Base-by-base conservation (phyloP, 2,888 invertebrate genomes). In the Galerucella nymphaeae region DNA sequence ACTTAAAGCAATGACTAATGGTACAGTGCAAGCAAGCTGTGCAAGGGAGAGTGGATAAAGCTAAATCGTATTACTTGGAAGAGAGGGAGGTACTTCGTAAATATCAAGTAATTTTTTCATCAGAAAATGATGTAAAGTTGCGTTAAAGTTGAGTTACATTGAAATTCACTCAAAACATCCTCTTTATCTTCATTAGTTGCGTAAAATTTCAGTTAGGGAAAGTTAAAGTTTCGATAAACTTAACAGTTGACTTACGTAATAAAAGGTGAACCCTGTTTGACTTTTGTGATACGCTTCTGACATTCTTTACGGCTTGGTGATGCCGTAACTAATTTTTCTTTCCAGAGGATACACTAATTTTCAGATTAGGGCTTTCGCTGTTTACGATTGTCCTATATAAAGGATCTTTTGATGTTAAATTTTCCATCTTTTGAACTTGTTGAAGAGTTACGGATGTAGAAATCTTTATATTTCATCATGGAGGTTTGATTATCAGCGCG, bases 1-100 rank as follows among this genome's bases (percentile, higher is more conserved):
- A 76, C 74, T 75, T 64, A 59, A 62, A 71, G 68, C 72, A 72
- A 78, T 77, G 77, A 77, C 70, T 76, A 71, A 77, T 77, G 75
- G 66, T 59, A 20, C 65, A 75, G 73, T 76, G 65, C 72, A 67
- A n/a, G 70, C 59, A 59, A 71, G n/a, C 59, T 48, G n/a, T n/a
- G n/a, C n/a, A n/a, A n/a, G n/a, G n/a, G n/a, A n/a, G 6, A 30
- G 30, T 5, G 30, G 30, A 30, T 30, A 0, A 5, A 30, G 30
- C 30, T 6, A 1, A 30, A 30, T 30, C 30, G 6, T 30, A 30
- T 30, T 6, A 30, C 23, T 3, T 23, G 23, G 23, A 23, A 23
- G 23, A 23, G 23, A 23, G 23, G 23, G 23, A 23, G 23, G 1
- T 1, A n/a, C n/a, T n/a, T n/a, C n/a, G n/a, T n/a, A n/a, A n/a